phyloP scores from a whole-genome alignment of 2,888 invertebrate species.

The Caradrina clavipalpis region DNA sequence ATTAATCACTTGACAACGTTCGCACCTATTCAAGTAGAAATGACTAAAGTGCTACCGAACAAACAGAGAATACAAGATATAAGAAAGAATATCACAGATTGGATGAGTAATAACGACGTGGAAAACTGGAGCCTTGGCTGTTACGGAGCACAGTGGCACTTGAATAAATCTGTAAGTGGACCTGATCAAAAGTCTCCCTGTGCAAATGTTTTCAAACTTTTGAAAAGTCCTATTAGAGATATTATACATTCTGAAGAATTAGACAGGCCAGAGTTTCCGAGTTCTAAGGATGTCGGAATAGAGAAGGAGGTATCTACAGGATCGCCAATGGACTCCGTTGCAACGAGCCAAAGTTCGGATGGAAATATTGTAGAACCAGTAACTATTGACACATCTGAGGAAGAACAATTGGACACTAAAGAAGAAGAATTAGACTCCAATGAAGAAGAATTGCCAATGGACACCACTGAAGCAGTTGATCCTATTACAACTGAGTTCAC shows the following conservation, averaged over 20 bases:
- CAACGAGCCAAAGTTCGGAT: neutral
- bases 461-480: no score
- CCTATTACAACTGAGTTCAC: neutral
- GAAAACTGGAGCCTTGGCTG: slow-evolving; percentile 45
- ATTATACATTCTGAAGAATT: neutral
- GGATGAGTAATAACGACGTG: slow-evolving; percentile 20
- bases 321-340: neutral
- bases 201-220: slow-evolving; percentile 15
- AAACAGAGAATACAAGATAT: neutral
- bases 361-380: neutral
- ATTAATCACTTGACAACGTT: slow-evolving; percentile 22
- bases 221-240: neutral
- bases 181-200: neutral
- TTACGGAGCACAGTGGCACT: slow-evolving; percentile 19
- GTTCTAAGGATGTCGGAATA: neutral
- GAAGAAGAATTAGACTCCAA: no score
- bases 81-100: neutral
- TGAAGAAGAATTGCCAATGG: no score
- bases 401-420: neutral
- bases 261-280: neutral
- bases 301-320: neutral
- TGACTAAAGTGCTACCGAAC: slow-evolving; percentile 1
- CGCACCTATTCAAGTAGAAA: slow-evolving; percentile 12
- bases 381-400: neutral
- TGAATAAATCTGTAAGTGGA: slow-evolving; percentile 20